These are phyloP conservation scores for Parascotia fuliginaria DNA, from an alignment of 2,888 invertebrate species.

Conservation along the genomic window DNA sequence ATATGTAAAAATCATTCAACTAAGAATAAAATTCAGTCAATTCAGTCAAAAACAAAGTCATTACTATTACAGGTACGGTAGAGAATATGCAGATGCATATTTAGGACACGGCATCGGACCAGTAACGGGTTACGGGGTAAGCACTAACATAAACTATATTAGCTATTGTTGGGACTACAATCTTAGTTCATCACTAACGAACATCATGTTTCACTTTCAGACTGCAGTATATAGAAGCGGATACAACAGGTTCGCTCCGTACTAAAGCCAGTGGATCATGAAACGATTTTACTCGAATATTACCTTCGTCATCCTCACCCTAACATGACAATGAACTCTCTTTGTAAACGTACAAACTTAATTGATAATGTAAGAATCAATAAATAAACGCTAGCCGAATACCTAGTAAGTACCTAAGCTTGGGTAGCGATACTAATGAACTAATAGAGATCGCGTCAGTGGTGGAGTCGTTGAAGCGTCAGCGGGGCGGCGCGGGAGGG, in stretches of 20 bases:
- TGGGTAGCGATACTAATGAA: constrained; percentile 60
- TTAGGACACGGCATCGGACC: constrained; percentile 98
- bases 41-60: no score
- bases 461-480: constrained; percentile 36
- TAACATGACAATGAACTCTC: constrained; percentile 85
- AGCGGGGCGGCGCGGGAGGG: constrained; percentile 11
- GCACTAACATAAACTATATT: constrained; percentile 42
- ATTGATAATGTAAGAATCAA: constrained; percentile 75
- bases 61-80: constrained; percentile 90
- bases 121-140: constrained; percentile 98
- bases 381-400: constrained; percentile 77
- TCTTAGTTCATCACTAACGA: constrained; percentile 1
- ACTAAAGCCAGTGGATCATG: constrained; percentile 86
- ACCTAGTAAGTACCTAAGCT: constrained; percentile 70
- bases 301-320: constrained; percentile 74
- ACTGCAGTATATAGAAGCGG: constrained; percentile 97
- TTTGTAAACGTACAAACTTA: constrained; percentile 84
- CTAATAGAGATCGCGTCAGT: constrained; percentile 35
- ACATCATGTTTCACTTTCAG: constrained; percentile 79
- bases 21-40: no score
- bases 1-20: no score
- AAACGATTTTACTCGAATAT: constrained; percentile 79
- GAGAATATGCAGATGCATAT: constrained; percentile 97
- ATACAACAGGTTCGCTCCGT: constrained; percentile 97
- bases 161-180: background rate